phyloP scores from a whole-genome alignment of 2,888 invertebrate genomes.

The Rugalucina vietnamica region DNA sequence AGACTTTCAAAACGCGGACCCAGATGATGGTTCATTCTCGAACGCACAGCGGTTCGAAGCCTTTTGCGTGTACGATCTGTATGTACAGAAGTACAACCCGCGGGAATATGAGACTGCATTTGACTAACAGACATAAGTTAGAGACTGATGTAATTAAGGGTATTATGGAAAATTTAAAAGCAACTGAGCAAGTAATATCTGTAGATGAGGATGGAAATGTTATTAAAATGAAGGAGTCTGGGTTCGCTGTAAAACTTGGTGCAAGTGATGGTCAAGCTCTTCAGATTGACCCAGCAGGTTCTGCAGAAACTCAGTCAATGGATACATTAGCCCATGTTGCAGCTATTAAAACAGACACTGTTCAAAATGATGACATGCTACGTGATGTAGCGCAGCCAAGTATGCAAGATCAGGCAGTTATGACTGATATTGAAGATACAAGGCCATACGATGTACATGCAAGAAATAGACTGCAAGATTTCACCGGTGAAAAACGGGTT shows the following conservation, averaged over 20 bases:
- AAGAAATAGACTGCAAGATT: not conserved
- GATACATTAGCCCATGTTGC: not conserved
- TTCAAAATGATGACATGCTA: no score
- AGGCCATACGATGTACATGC: not conserved
- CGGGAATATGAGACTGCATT: conserved; percentile 77
- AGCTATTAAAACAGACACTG: not conserved
- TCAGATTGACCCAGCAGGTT: conserved; percentile 1
- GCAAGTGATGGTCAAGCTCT: not conserved
- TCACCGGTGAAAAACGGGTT: not conserved
- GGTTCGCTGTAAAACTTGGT: not conserved
- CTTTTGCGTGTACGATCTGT: conserved; percentile 76
- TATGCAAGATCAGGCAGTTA: not conserved
- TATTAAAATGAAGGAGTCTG: not conserved
- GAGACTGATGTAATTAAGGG: conserved; percentile 58
- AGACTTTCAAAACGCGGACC: conserved; percentile 76
- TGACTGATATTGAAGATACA: not conserved
- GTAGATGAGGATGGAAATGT: not conserved
- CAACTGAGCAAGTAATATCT: not conserved
- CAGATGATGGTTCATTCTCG: conserved; percentile 75
- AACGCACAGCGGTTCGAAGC: conserved; percentile 77
- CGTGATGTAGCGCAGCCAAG: not conserved
- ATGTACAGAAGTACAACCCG: conserved; percentile 74
- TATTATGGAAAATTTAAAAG: conserved; percentile 61
- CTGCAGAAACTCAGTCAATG: not conserved
- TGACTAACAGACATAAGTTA: conserved; percentile 70